A percentile compares a stretch with the other conserved stretches of the same genome.
phyloP scores from a whole-genome alignment of 1,140 invertebrate genomes.

The Drosophila asahinai region DNA sequence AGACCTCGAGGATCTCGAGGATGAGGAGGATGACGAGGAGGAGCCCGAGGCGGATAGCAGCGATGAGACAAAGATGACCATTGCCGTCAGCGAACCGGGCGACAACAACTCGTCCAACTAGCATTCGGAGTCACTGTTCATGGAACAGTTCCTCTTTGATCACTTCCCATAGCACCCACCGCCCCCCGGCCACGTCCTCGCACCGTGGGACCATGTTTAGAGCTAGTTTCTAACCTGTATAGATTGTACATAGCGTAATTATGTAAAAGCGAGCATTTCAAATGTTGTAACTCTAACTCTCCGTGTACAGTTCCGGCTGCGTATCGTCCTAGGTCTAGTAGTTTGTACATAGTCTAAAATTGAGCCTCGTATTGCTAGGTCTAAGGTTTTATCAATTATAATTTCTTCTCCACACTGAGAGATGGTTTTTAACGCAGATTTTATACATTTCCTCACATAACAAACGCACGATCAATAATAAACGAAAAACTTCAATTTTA shows the following conservation, averaged over 20 bases:
- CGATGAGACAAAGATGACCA: constrained; percentile 90
- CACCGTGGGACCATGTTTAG: constrained; percentile 28
- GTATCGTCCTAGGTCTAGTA: constrained; percentile 10
- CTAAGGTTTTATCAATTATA: constrained; percentile 29
- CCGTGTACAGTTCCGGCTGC: constrained; percentile 33
- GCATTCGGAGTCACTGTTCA: constrained; percentile 84
- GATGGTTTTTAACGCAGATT: constrained; percentile 59
- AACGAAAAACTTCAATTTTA: constrained; percentile 23
- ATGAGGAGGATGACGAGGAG: constrained; percentile 86
- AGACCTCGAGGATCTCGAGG: constrained; percentile 70
- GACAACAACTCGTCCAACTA: constrained; percentile 84
- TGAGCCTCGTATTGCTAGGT: constrained; percentile 13
- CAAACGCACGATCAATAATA: constrained; percentile 28
- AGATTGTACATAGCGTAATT: constrained; percentile 47
- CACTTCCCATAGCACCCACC: constrained; percentile 71
- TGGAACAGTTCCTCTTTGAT: constrained; percentile 84
- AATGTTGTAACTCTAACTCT: constrained; percentile 35
- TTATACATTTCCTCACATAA: constrained; percentile 43
- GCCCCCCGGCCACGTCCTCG: constrained; percentile 9
- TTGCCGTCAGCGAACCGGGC: constrained; percentile 86
- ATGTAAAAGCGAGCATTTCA: constrained; percentile 45
- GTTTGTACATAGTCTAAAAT: constrained; percentile 34
- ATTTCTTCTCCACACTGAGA: constrained; percentile 16
- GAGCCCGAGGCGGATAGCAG: constrained; percentile 88
- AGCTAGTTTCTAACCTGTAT: constrained; percentile 23